Percentiles rank a stretch among this genome's conserved stretches.
Conservation (phyloP, 2,113 vertebrate species). For the Saguinus imperator region DNA sequence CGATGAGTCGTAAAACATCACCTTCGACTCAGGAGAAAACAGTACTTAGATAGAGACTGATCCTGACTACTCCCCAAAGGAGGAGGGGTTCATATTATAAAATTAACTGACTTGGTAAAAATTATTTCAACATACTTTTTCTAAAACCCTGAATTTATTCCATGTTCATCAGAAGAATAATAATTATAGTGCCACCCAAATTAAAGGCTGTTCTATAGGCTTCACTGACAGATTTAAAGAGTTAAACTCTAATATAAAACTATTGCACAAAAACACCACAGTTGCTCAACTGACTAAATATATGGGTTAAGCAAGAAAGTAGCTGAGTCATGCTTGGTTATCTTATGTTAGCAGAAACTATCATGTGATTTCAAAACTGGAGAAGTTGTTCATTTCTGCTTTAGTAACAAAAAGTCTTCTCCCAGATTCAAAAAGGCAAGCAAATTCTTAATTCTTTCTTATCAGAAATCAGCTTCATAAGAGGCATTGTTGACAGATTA, state of each 20-base stretch:
- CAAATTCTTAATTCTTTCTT: not conserved
- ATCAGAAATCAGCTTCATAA: not conserved
- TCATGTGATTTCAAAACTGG: not conserved
- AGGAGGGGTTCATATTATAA: not conserved
- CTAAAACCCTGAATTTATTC: not conserved
- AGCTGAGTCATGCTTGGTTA: conserved; percentile 78
- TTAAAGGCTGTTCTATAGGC: not conserved
- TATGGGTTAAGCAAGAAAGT: not conserved
- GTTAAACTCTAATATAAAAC: not conserved
- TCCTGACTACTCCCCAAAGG: not conserved
- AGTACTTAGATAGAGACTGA: not conserved
- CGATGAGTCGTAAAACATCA: not conserved
- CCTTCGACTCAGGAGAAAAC: not conserved
- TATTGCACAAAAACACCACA: not conserved
- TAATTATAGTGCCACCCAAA: not conserved
- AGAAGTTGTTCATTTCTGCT: not conserved
- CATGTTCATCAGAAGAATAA: not conserved
- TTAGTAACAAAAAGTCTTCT: not conserved
- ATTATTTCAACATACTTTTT: not conserved
- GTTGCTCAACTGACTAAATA: conserved; percentile 36
- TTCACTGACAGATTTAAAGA: not conserved
- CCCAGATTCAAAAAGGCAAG: not conserved
- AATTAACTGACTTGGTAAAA: not conserved
- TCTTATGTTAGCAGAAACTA: conserved; percentile 25
- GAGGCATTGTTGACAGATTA: not conserved